Conservation (phyloP, 2,888 invertebrate species). For the Philaethria dido region DNA sequence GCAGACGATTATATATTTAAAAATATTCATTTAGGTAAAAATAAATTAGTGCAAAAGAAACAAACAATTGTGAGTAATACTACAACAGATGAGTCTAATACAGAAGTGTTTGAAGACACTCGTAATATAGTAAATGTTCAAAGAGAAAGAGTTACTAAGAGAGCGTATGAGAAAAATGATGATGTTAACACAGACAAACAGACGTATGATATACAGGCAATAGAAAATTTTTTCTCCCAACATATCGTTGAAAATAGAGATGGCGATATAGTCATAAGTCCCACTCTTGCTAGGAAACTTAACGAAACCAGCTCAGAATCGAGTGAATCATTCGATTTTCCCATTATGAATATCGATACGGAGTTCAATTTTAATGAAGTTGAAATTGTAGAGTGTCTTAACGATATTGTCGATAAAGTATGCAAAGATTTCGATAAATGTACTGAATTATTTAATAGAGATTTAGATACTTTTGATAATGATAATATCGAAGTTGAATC, state of each 20-base stretch:
- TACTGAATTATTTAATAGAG: slow-evolving; percentile 50
- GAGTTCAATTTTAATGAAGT: slow-evolving; percentile 46
- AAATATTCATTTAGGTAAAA: not conserved
- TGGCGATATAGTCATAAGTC: slow-evolving; percentile 57
- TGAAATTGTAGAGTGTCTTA: slow-evolving; percentile 64
- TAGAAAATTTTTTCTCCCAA: slow-evolving; percentile 65
- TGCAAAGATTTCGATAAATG: slow-evolving; percentile 61
- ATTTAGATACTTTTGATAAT: slow-evolving; percentile 31
- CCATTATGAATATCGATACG: slow-evolving; percentile 43
- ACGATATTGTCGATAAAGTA: slow-evolving; percentile 63
- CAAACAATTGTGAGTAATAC: slow-evolving; percentile 50
- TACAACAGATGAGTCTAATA: slow-evolving; percentile 62
- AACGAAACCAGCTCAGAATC: slow-evolving; percentile 63
- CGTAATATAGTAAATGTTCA: slow-evolving; percentile 50
- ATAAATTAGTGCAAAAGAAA: slow-evolving; percentile 18
- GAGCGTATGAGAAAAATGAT: slow-evolving; percentile 44
- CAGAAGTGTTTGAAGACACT: slow-evolving; percentile 57
- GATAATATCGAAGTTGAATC: slow-evolving; percentile 13
- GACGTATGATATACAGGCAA: slow-evolving; percentile 47
- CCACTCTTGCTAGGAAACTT: slow-evolving; percentile 62
- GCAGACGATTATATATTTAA: not conserved
- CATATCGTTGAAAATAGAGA: slow-evolving; percentile 55
- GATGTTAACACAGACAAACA: not conserved
- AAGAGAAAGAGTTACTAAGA: slow-evolving; percentile 30
- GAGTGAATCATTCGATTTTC: slow-evolving; percentile 56